phyloP scores from a whole-genome alignment of 2,113 vertebrate genomes.

The Oryzias javanicus region DNA sequence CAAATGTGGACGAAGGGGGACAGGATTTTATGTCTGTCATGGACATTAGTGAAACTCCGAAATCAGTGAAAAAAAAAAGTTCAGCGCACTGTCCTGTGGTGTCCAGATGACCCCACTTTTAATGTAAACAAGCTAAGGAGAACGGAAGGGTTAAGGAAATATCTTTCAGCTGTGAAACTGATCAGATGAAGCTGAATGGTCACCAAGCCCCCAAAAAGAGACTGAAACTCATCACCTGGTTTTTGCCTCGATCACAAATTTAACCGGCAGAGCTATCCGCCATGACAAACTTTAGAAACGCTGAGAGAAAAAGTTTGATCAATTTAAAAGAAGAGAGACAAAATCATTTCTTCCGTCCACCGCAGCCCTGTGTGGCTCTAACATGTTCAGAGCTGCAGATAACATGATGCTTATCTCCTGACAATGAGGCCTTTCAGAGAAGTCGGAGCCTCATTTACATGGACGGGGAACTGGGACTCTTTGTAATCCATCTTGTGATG shows the following conservation, averaged over 20 bases:
- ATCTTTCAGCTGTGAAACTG: too few species aligned
- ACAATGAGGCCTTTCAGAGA: slow-evolving; percentile 69
- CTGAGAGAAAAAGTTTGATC: neutral
- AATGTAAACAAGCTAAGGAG: too few species aligned
- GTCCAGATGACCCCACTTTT: too few species aligned
- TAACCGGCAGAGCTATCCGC: neutral
- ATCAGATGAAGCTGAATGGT: too few species aligned
- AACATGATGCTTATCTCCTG: slow-evolving; percentile 49
- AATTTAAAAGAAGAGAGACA: slow-evolving; percentile 10
- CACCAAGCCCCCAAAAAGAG: neutral
- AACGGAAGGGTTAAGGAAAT: too few species aligned
- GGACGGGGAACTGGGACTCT: slow-evolving; percentile 65
- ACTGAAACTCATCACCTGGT: neutral
- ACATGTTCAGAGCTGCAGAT: slow-evolving; percentile 33
- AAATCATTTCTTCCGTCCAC: slow-evolving; percentile 10
- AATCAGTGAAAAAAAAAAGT: too few species aligned
- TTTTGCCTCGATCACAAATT: too few species aligned
- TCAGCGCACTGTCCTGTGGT: too few species aligned
- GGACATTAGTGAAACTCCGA: too few species aligned
- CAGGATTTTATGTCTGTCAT: too few species aligned
- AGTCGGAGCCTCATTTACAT: slow-evolving; percentile 70
- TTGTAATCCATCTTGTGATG: slow-evolving; percentile 51
- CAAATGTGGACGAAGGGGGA: too few species aligned
- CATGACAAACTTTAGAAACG: neutral
- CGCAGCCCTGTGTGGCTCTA: slow-evolving; percentile 2